Conservation (phyloP, 2,113 vertebrate species). For the Accipiter cooperii region DNA sequence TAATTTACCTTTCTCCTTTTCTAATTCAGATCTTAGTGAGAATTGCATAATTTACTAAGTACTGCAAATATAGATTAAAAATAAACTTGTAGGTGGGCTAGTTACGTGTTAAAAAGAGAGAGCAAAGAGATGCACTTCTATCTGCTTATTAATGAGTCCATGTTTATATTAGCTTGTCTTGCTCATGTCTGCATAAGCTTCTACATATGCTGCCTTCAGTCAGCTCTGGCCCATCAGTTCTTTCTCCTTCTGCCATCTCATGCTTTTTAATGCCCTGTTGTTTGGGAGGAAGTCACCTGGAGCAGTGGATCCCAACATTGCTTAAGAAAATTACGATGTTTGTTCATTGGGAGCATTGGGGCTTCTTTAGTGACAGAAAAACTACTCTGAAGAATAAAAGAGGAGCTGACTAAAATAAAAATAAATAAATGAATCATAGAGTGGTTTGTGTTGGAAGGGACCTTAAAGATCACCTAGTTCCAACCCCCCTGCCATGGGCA, state of each 20-base stretch:
- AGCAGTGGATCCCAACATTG: not conserved
- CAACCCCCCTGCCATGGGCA: too few species aligned
- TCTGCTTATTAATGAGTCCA: not conserved
- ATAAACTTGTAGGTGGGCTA: not conserved
- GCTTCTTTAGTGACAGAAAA: not conserved
- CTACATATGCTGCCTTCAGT: not conserved
- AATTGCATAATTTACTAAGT: not conserved
- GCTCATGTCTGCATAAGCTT: not conserved
- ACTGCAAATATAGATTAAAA: not conserved
- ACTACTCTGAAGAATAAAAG: not conserved
- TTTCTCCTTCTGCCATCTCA: not conserved
- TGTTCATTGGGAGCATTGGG: not conserved
- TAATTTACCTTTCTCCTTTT: constrained; percentile 21
- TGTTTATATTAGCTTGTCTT: not conserved
- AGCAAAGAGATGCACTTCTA: not conserved
- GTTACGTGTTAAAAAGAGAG: not conserved
- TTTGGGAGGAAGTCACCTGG: not conserved
- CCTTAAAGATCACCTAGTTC: too few species aligned
- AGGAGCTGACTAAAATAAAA: not conserved
- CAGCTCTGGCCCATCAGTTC: not conserved
- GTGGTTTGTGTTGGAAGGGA: too few species aligned
- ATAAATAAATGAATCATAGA: not conserved
- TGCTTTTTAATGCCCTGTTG: not conserved
- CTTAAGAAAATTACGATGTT: not conserved
- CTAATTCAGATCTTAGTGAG: not conserved